Base-by-base conservation (phyloP, 2,113 vertebrate species). In the Leptocoma aspasia region DNA sequence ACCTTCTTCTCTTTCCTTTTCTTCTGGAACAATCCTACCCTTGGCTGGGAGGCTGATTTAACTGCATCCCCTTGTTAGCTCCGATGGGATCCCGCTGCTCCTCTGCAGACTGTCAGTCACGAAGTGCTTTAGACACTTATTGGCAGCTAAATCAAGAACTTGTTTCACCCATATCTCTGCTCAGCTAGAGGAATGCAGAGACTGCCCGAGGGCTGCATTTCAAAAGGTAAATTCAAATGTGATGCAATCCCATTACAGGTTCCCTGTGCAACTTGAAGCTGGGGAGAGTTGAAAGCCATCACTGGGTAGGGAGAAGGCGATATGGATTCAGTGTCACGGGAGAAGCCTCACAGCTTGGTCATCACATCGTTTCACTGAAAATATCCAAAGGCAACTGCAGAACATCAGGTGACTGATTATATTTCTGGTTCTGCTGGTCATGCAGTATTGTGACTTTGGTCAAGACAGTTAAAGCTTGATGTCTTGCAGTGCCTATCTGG, bases 141-240 rank as follows among this genome's bases (percentile, higher is more conserved):
- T 79, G 84, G 84, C 73, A 91, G 84, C 47, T 95, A 93, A 93
- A 96, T 94, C 90, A 95, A 92, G 90, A 95, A 82, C 81, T 71
- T 82, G 35, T 59, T 96, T 96, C 87, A 96, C 87, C 96, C 79
- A 70, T 61, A 57, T 14, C 37, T 89, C 90, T 91, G 35, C 65
- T 92, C 65, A 50, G 77, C 69, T 59, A n/a, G 39, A 89, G 52
- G 65, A 96, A 91, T 41, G 70, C 56, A 72, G 57, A 86, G 21
- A 68, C 87, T 92, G 90, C 77, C 87, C 1, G 56, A 94, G 92
- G 95, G 92, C 77, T 96, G 47, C 85, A 79, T 93, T 91, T 96
- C 95, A 93, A 95, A 96, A 87, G n/a, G 70, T 82, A 82, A 91
- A 91, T 91, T 94, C 73, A 87, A 91, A 93, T 75, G 44, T 30